These are phyloP conservation scores for Rhinella marina DNA, from an alignment of 2,797 vertebrate genomes.

Conservation along the genomic window DNA sequence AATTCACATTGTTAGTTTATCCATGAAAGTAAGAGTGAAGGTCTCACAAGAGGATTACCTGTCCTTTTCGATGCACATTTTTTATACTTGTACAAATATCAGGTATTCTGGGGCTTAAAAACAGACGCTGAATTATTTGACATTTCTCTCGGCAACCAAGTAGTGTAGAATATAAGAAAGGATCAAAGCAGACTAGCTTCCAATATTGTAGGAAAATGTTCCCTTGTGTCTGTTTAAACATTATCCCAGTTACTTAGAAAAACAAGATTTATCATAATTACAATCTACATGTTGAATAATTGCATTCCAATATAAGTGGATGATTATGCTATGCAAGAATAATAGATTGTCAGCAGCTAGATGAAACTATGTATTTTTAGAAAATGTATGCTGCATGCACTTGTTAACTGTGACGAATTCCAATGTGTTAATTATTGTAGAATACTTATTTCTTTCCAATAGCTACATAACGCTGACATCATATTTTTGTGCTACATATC, in stretches of 20 bases:
- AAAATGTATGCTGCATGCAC: neutral
- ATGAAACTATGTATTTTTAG: neutral
- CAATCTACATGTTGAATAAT: slow-evolving; percentile 27
- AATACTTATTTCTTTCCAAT: neutral
- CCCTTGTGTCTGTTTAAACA: slow-evolving; percentile 10
- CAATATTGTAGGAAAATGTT: neutral
- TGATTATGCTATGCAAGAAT: slow-evolving; percentile 13
- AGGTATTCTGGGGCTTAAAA: neutral
- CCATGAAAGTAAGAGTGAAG: neutral
- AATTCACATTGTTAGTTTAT: neutral
- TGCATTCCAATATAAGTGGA: slow-evolving; percentile 35
- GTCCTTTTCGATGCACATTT: neutral
- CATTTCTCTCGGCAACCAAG: neutral
- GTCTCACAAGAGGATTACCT: neutral
- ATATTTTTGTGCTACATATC: neutral
- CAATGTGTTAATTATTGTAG: neutral
- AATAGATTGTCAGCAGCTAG: neutral
- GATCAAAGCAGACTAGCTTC: neutral
- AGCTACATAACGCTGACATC: neutral
- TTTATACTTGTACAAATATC: neutral
- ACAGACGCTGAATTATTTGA: neutral
- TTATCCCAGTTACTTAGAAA: slow-evolving; percentile 30
- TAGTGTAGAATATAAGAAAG: neutral
- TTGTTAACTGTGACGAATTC: neutral
- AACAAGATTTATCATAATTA: slow-evolving; percentile 43